Evolutionary conservation across 2,113 vertebrate species (phyloP), one percentile per base, ranked within the genome.

Genomic region (Chinchilla lanigera): DNA sequence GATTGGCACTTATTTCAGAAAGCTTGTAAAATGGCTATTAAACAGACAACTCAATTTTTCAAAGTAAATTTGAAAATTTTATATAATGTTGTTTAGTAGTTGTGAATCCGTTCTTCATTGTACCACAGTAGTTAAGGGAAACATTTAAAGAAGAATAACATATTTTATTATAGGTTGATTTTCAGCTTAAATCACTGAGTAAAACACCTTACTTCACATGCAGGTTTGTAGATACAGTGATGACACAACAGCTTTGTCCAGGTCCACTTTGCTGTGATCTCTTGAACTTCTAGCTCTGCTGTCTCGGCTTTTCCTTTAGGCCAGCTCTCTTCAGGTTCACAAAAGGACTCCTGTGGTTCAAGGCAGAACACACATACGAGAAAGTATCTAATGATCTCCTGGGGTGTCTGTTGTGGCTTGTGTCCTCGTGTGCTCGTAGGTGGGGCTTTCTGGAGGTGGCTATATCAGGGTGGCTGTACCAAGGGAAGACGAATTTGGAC

Each of bases 41-140:
- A 83, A 77, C 4, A 83, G 80, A 82, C 89, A 50, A 81, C n/a
- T 50, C 50, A 82, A 1, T 80, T 92, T 77, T 85, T 94, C 50
- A 26, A 81, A 94, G 33, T 77, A 52, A 95, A 61, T 86, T 73
- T 89, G 41, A 90, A 94, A 65, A 30, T 67, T 73, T 81, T 96
- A 75, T 67, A 22, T 60, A 77, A 96, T 82, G 65, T 82, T 5
- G 81, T 33, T 75, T 61, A 41, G 26, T 67, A 80, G 47, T 41
- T 93, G 12, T 71, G 85, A 67, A 52, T 67, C 33, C 65, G 8
- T 78, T 22, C 22, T 91, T n/a, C 9, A 56, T 47, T 85, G 9
- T 89, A 80, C 24, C 44, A 78, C 22, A 71, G 1, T 61, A 50
- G 69, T 83, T 52, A 52, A 69, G 67, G 16, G 65, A 87, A 8